phyloP scores from a whole-genome alignment of 2,888 invertebrate species.

The Sthenelais limicola region DNA sequence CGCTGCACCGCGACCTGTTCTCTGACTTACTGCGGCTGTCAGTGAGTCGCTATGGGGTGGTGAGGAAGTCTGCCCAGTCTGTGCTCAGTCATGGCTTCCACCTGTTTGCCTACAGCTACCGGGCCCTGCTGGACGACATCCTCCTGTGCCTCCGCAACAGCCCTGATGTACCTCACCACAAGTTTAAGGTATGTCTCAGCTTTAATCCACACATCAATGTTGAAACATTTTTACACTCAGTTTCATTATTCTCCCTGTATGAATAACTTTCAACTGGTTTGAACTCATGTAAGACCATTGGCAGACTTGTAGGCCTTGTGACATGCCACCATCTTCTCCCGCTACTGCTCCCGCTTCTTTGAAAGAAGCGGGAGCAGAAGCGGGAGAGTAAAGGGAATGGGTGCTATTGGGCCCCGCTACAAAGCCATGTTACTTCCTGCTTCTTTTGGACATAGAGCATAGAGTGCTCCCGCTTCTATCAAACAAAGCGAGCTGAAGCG shows the following conservation, averaged over 20 bases:
- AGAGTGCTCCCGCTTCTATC: too few species aligned
- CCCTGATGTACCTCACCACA: constrained; percentile 78
- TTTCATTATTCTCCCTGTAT: not conserved
- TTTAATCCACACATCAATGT: not conserved
- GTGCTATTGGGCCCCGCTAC: too few species aligned
- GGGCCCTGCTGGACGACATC: constrained; percentile 79
- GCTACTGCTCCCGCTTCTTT: too few species aligned
- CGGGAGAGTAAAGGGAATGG: too few species aligned
- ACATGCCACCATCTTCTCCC: too few species aligned
- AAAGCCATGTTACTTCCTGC: too few species aligned
- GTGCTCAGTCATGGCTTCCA: constrained; percentile 79
- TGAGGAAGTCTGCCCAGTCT: constrained; percentile 80
- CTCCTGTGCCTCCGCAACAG: constrained; percentile 76
- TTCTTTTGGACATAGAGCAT: too few species aligned
- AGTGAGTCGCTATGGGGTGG: constrained; percentile 80
- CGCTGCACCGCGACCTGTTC: constrained; percentile 78
- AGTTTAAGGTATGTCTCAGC: constrained; percentile 76
- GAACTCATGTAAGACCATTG: too few species aligned
- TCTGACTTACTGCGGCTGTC: constrained; percentile 78
- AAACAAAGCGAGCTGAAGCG: too few species aligned
- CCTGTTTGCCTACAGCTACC: constrained; percentile 82
- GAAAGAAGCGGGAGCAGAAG: too few species aligned
- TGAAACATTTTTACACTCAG: not conserved
- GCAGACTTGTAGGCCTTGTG: too few species aligned
- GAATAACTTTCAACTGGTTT: not conserved